Evolutionary conservation across 1,140 invertebrate genomes (phyloP), one percentile per base, ranked within the genome.

Genomic region (Bombus huntii): DNA sequence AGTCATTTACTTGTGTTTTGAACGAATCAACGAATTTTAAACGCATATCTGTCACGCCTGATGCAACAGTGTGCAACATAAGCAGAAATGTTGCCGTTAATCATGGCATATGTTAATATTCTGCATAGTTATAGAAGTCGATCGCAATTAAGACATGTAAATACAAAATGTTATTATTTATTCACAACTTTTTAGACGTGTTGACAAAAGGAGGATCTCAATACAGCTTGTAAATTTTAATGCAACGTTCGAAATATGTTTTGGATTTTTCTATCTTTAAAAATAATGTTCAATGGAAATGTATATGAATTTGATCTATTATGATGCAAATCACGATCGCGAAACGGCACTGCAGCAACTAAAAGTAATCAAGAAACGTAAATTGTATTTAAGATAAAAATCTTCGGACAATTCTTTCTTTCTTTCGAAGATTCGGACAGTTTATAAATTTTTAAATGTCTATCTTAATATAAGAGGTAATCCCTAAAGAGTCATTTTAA

Each of bases 131-230:
- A 57, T 84, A 62, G 13, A 57, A 9, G 15, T 12, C 66, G 47
- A 31, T 39, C 28, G 22, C 8, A n/a, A 18, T 75, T 39, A 31
- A 57, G 22, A 34, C 10, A 72, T 84, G 81, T 83, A 76, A 84
- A 84, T 84, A 78, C 37, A 68, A 42, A 8, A 18, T 18, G 3
- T 13, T 75, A 28, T 39, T 76, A 76, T 66, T 83, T 76, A 83
- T 68, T 83, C n/a, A 66, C 15, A n/a, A 5, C 5, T 9, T 10
- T 66, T 4, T 1, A 31, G 12, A 42, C 2, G n/a, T 0, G 22
- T n/a, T 13, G 8, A n/a, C 65, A 66, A 34, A 31, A 15, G 8
- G 15, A 18, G 15, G 28, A 8, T 66, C 65, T 66, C 15, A 34
- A 62, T 62, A 62, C 28, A 62, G 28, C 28, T 62, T 22, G 2